Evolutionary conservation across 2,797 vertebrate genomes (phyloP).

Genomic region (Diceros bicornis): DNA sequence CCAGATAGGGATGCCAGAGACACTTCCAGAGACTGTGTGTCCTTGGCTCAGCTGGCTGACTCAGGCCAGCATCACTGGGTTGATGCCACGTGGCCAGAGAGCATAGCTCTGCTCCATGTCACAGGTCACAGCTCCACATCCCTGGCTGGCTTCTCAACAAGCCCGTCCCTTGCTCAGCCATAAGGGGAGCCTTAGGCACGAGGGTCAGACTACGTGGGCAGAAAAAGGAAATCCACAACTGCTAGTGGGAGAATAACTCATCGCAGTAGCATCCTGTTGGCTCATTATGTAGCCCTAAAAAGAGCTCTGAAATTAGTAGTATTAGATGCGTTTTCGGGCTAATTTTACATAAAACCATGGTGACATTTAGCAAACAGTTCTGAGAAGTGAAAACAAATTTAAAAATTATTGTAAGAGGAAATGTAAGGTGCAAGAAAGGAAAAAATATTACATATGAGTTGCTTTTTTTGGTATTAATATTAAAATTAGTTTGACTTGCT

Average conservation of each 20-base stretch:
- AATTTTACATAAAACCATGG: constrained; percentile 32
- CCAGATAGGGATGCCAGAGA: neutral
- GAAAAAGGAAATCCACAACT: neutral
- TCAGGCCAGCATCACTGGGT: neutral
- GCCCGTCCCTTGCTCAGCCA: neutral
- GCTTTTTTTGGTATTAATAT: neutral
- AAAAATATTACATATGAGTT: neutral
- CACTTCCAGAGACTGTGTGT: neutral
- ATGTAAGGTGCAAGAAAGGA: neutral
- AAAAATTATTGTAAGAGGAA: neutral
- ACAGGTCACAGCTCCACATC: neutral
- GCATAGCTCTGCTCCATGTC: neutral
- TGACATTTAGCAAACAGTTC: constrained; percentile 13
- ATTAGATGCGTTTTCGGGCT: neutral
- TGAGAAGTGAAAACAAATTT: neutral
- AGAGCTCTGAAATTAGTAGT: neutral
- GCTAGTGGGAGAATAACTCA: neutral
- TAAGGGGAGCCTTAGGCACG: neutral
- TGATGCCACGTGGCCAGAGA: neutral
- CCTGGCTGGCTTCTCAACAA: neutral
- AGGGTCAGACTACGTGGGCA: neutral
- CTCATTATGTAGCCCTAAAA: neutral
- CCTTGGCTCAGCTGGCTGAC: neutral
- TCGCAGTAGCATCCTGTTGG: neutral
- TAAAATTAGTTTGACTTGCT: constrained; percentile 54